These are phyloP conservation scores for Mesorhabditis spiculigera DNA, from an alignment of 2,888 invertebrate genomes.

Conservation along the genomic window DNA sequence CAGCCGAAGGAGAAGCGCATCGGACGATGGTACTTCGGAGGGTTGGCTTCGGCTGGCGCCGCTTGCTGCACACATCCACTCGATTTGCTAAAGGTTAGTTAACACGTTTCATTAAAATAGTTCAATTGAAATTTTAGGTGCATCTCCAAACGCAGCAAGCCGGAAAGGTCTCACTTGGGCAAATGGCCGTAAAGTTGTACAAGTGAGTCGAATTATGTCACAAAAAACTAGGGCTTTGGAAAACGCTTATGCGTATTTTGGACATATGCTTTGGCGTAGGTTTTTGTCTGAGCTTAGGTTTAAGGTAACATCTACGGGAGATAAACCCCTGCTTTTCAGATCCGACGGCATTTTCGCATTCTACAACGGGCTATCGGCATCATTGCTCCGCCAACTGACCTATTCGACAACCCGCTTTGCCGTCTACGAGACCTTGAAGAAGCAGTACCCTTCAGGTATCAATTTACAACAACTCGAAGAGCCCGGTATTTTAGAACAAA, in stretches of 20 bases:
- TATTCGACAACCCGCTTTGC: slow-evolving; percentile 87
- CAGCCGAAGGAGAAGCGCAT: slow-evolving; percentile 37
- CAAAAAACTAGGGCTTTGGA: too few relatives aligned
- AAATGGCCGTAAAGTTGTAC: slow-evolving; percentile 74
- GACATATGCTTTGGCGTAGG: too few relatives aligned
- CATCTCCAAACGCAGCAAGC: slow-evolving; percentile 93
- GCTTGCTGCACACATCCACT: slow-evolving; percentile 94
- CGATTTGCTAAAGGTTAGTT: slow-evolving; percentile 78
- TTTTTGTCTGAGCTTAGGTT: too few relatives aligned
- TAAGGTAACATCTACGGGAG: too few relatives aligned
- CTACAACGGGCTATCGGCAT: slow-evolving; percentile 73
- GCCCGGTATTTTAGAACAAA: slow-evolving; percentile 42
- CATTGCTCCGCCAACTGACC: slow-evolving; percentile 79
- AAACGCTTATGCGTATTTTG: too few relatives aligned
- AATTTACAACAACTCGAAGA: neutral
- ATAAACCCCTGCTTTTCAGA: neutral
- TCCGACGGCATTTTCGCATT: slow-evolving; percentile 32
- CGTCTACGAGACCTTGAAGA: slow-evolving; percentile 69
- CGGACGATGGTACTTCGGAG: slow-evolving; percentile 90
- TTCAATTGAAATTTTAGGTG: slow-evolving; percentile 63
- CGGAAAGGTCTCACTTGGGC: slow-evolving; percentile 71
- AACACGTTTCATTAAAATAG: slow-evolving; percentile 5
- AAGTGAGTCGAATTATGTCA: too few relatives aligned
- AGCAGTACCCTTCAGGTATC: slow-evolving; percentile 41
- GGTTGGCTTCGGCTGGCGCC: slow-evolving; percentile 84